Percentiles rank a stretch among this genome's conserved stretches.
phyloP scores from a whole-genome alignment of 2,113 vertebrate species.

The Nycticebus coucang region DNA sequence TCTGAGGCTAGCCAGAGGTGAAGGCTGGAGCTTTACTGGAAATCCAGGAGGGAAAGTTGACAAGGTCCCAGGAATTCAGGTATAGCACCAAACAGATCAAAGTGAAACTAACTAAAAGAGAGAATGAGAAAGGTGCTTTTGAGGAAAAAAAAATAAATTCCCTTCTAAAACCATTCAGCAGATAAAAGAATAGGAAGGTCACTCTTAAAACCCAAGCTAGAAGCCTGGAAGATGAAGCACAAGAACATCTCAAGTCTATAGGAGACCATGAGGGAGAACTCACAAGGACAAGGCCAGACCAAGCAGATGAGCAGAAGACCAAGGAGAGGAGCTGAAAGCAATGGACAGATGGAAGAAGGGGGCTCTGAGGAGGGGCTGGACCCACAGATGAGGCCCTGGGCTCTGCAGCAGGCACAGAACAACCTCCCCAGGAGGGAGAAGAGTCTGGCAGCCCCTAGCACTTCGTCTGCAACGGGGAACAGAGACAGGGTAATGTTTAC shows the following conservation, averaged over 20 bases:
- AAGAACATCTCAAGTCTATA: neutral
- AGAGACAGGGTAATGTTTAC: neutral
- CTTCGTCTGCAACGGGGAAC: neutral
- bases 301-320: too few relatives aligned
- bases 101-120: neutral
- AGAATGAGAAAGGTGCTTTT: neutral
- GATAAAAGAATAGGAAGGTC: neutral
- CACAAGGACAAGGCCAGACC: neutral
- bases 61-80: neutral
- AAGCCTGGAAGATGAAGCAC: neutral
- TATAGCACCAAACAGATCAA: neutral
- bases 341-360: neutral
- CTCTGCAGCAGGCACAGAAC: neutral
- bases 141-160: neutral
- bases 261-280: neutral
- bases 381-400: neutral
- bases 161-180: neutral
- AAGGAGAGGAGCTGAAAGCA: neutral
- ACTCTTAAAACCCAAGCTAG: neutral
- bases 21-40: neutral
- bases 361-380: too few relatives aligned
- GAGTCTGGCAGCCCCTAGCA: fast-evolving
- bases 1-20: neutral
- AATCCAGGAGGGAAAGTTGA: neutral
- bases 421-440: neutral